Evolutionary conservation across 2,113 vertebrate genomes (phyloP).

Genomic region (Colinus virginianus): DNA sequence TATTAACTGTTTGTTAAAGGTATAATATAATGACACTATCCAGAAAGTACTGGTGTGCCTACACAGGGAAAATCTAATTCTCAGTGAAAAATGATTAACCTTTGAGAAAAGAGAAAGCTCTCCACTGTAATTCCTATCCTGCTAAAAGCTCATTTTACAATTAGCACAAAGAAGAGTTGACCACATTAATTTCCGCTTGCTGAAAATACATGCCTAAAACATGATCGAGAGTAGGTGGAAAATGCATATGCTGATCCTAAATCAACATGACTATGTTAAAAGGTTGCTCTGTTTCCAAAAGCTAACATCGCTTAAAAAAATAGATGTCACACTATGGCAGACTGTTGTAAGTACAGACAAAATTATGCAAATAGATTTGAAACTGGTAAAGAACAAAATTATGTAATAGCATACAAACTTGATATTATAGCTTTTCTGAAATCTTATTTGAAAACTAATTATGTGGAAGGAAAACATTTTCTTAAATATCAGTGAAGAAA

Average conservation of each 20-base stretch:
- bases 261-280: not conserved
- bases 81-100: not conserved
- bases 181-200: not conserved
- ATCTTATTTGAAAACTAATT: not conserved
- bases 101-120: not conserved
- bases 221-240: not conserved
- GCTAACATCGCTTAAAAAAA: not conserved
- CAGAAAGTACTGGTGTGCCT: not conserved
- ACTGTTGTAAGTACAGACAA: not conserved
- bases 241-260: not conserved
- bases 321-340: not conserved
- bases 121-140: not conserved
- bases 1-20: not conserved
- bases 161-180: not conserved
- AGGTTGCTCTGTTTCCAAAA: not conserved
- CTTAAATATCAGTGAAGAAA: not conserved
- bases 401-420: not conserved
- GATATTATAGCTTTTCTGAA: not conserved
- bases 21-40: not conserved
- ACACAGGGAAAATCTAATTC: not conserved
- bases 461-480: not conserved
- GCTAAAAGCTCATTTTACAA: not conserved
- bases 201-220: not conserved
- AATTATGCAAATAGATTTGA: not conserved
- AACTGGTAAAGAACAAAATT: not conserved